Evolutionary conservation across 1,140 invertebrate genomes (phyloP).

Genomic region (Colletes latitarsis): DNA sequence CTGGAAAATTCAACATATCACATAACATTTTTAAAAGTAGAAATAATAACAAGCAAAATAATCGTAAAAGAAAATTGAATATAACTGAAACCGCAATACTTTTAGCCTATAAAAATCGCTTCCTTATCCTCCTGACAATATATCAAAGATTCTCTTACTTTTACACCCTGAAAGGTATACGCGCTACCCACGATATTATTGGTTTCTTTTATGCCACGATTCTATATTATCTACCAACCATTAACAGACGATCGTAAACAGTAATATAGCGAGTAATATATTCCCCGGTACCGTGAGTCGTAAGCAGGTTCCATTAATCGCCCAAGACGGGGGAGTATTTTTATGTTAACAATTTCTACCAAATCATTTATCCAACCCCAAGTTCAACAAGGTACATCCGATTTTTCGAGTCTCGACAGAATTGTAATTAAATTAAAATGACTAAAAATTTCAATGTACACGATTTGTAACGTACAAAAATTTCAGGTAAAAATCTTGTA

Average conservation of each 20-base stretch:
- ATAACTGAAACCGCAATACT: not conserved
- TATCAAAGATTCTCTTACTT: not conserved
- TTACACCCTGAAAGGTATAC: not conserved
- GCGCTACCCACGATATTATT: not conserved
- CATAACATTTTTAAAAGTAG: too few relatives aligned
- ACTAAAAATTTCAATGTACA: too few relatives aligned
- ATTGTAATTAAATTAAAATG: too few relatives aligned
- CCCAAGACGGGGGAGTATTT: not conserved
- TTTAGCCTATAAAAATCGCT: not conserved
- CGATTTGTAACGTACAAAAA: too few relatives aligned
- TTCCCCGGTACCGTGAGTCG: not conserved
- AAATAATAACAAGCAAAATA: not conserved
- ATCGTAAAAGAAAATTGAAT: constrained; percentile 1
- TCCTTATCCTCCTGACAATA: not conserved
- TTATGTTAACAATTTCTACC: not conserved
- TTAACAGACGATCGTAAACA: constrained; percentile 15
- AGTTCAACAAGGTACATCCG: too few relatives aligned
- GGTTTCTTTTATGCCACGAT: not conserved
- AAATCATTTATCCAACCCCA: not conserved
- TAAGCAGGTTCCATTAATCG: constrained; percentile 12
- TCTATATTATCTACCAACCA: not conserved
- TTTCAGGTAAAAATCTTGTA: too few relatives aligned
- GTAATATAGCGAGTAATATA: constrained; percentile 6
- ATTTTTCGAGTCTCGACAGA: too few relatives aligned
- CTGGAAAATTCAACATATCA: too few relatives aligned